A percentile compares a stretch with the other conserved stretches of the same genome.
These are phyloP conservation scores for Siphamia tubifer DNA, from an alignment of 2,113 vertebrate genomes.

Conservation along the genomic window DNA sequence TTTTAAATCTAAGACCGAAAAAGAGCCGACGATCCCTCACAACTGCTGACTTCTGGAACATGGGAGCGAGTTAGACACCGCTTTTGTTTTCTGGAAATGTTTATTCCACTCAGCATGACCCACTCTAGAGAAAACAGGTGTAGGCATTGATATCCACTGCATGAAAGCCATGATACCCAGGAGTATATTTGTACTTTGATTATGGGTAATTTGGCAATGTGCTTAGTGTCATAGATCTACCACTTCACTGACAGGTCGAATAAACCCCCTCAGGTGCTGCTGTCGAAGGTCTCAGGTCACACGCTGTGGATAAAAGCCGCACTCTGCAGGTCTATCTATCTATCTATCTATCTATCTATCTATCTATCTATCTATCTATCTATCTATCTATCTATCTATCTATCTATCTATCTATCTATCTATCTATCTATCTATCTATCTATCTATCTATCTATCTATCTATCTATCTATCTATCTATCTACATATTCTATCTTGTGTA, in stretches of 20 bases:
- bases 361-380: no score
- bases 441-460: no score
- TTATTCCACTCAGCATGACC: background rate
- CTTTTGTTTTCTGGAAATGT: background rate
- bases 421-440: no score
- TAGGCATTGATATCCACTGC: background rate
- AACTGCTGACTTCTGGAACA: background rate
- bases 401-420: no score
- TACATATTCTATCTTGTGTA: no score
- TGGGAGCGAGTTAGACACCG: background rate
- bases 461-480: no score
- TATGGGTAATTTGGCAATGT: constrained; percentile 14
- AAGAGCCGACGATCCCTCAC: no score
- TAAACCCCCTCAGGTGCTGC: background rate
- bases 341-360: no score
- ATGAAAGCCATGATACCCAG: background rate
- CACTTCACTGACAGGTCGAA: background rate
- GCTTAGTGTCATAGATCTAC: background rate
- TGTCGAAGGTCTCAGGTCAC: background rate
- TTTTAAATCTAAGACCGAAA: background rate
- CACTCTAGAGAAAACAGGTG: constrained; percentile 4
- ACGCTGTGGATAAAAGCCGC: background rate
- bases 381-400: no score
- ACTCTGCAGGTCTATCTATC: no score
- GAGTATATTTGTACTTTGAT: constrained; percentile 3